Conservation (phyloP, 2,888 invertebrate species). For the Calephelis perditalis region DNA sequence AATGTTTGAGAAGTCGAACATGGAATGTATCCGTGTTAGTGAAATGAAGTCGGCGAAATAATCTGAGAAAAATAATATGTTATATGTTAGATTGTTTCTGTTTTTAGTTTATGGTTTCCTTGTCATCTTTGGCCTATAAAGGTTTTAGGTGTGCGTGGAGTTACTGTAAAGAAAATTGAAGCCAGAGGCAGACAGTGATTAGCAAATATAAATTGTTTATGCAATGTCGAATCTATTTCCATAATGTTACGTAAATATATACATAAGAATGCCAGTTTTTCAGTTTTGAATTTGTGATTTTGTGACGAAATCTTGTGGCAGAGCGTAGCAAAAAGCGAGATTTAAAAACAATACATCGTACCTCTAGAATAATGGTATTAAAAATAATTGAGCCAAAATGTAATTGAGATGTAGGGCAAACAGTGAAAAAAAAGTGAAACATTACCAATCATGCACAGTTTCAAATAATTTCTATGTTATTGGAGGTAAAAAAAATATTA, state of each 20-base stretch:
- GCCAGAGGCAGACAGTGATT: constrained; percentile 56
- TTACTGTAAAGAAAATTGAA: constrained; percentile 45
- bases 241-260: constrained; percentile 10
- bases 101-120: constrained; percentile 19
- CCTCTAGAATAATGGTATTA: constrained; percentile 12
- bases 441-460: constrained; percentile 19
- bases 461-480: background rate
- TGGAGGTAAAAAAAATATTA: constrained; percentile 15
- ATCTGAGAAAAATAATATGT: constrained; percentile 60
- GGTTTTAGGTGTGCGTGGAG: constrained; percentile 25
- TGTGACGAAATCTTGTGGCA: constrained; percentile 8
- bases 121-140: constrained; percentile 22
- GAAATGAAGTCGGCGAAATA: constrained; percentile 53
- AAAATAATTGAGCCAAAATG: constrained; percentile 61
- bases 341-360: constrained; percentile 9
- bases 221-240: background rate
- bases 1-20: constrained; percentile 34
- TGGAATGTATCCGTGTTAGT: constrained; percentile 46
- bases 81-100: constrained; percentile 38
- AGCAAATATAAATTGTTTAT: constrained; percentile 26
- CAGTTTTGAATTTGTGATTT: constrained; percentile 11
- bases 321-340: constrained; percentile 18
- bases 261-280: constrained; percentile 17
- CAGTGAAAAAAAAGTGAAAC: constrained; percentile 15
- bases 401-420: constrained; percentile 35